Conservation (phyloP, 2,797 vertebrate species). For the Peromyscus aztecus region DNA sequence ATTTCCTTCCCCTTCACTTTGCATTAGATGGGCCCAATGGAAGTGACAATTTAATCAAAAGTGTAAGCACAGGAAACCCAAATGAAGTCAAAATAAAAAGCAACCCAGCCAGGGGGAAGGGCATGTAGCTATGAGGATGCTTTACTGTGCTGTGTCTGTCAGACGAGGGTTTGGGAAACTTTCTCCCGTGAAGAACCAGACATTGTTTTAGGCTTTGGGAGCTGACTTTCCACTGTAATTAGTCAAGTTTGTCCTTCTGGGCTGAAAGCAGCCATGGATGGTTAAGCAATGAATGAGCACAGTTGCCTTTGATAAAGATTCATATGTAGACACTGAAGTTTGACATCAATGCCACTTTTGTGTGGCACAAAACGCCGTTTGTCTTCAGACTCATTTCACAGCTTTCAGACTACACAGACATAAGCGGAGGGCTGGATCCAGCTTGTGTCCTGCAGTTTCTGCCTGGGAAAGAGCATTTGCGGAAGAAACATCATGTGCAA, state of each 20-base stretch:
- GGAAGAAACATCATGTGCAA: background rate
- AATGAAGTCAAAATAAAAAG: background rate
- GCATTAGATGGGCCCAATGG: background rate
- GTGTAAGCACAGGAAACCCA: background rate
- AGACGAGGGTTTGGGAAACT: background rate
- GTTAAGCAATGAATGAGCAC: background rate
- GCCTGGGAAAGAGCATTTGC: background rate
- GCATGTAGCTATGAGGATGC: background rate
- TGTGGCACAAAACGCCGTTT: background rate
- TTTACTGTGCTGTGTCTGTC: background rate
- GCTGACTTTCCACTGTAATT: background rate
- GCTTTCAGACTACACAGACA: background rate
- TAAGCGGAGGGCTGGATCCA: background rate
- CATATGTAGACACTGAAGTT: background rate
- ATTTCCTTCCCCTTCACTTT: background rate
- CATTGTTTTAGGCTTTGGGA: background rate
- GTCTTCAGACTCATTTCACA: background rate
- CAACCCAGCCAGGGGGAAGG: background rate
- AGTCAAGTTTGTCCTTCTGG: background rate
- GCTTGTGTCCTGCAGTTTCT: background rate
- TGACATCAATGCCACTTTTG: background rate
- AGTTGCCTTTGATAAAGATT: background rate
- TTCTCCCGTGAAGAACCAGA: background rate
- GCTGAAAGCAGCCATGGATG: background rate
- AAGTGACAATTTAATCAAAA: conserved; percentile 25